Percentiles rank a stretch among this genome's conserved stretches.
Evolutionary conservation across 1,140 invertebrate genomes (phyloP).

Genomic region (Spodoptera frugiperda): DNA sequence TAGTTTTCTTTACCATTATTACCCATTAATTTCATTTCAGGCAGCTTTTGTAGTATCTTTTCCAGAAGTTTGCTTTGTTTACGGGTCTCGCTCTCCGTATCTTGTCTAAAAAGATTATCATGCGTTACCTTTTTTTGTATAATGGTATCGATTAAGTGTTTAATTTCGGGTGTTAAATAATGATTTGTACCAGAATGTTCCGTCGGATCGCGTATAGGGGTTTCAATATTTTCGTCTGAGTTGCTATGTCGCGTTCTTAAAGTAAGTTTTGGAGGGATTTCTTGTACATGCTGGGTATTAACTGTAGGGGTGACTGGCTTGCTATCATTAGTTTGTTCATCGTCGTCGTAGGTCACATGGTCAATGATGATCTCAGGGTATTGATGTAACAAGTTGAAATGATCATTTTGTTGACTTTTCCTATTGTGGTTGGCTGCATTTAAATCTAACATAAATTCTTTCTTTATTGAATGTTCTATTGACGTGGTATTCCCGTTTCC

Average conservation of each 20-base stretch:
- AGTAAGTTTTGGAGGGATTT: neutral
- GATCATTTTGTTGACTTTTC: neutral
- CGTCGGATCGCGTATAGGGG: neutral
- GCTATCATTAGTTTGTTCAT: neutral
- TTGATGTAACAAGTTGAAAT: neutral
- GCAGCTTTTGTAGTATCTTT: slow-evolving; percentile 29
- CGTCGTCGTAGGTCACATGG: slow-evolving; percentile 14
- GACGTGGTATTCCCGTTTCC: neutral
- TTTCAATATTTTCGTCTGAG: slow-evolving; percentile 13
- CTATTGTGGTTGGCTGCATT: neutral
- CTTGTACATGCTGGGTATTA: neutral
- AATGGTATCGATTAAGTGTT: slow-evolving; percentile 2
- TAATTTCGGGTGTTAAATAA: slow-evolving; percentile 5
- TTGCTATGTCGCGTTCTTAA: neutral
- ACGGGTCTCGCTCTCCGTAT: neutral
- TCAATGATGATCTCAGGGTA: slow-evolving; percentile 32
- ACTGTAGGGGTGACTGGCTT: neutral
- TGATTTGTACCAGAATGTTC: neutral
- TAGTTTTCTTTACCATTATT: neutral
- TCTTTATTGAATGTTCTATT: neutral
- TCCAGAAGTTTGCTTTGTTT: slow-evolving; percentile 26
- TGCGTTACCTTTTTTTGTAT: slow-evolving; percentile 24
- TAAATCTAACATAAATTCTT: neutral
- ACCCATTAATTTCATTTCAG: neutral
- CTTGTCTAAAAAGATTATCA: slow-evolving; percentile 7